These are phyloP conservation scores for Lithodes maja DNA, from an alignment of 2,888 invertebrate genomes.

Conservation along the genomic window DNA sequence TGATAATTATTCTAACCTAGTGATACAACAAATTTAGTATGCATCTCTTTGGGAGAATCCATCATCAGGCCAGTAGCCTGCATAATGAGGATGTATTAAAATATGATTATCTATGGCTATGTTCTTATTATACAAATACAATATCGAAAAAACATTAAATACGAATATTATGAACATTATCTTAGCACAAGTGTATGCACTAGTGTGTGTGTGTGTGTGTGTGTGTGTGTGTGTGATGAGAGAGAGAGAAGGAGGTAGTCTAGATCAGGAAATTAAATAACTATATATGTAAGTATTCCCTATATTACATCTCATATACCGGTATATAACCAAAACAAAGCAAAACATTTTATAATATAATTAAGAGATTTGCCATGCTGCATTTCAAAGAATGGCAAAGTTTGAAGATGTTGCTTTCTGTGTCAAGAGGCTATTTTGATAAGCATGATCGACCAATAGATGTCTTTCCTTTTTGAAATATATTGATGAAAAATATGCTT, in stretches of 20 bases:
- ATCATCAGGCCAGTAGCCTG: no score
- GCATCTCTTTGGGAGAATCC: no score
- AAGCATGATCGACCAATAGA: neutral
- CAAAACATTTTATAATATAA: neutral
- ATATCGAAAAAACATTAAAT: no score
- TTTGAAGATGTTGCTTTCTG: neutral
- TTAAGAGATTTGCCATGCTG: neutral
- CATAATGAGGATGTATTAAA: no score
- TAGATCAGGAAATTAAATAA: neutral
- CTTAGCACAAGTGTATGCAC: neutral
- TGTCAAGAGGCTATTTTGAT: conserved; percentile 1
- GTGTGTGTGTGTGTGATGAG: conserved; percentile 18
- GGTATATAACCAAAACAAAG: neutral
- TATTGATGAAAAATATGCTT: neutral
- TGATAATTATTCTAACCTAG: no score
- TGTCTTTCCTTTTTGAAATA: neutral
- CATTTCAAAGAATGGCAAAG: neutral
- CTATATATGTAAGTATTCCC: neutral
- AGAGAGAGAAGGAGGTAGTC: neutral
- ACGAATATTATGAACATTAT: no score
- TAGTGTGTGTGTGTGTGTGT: conserved; percentile 27
- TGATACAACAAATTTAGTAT: no score
- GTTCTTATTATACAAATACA: no score
- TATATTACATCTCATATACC: neutral
- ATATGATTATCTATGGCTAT: no score